Base-by-base conservation (phyloP, 2,113 vertebrate genomes). In the Gyps fulvus region DNA sequence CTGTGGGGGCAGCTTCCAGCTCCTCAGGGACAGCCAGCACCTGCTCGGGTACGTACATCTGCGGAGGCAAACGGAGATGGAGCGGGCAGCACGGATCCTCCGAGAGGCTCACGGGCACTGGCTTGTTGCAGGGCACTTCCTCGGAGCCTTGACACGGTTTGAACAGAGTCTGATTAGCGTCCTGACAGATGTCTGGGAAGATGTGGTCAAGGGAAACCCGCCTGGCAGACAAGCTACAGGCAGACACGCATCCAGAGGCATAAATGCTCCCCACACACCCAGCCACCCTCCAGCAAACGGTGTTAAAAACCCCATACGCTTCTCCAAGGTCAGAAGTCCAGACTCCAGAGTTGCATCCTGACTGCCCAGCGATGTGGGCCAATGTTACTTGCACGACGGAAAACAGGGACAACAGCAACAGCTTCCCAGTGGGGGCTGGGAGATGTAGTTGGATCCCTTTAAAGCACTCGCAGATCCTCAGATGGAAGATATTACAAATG, bases 21-120 rank as follows among this genome's bases (percentile, higher is more conserved):
- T 98, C 98, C 76, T 99, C 98, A 16, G 98, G 98, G 2, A 98
- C 98, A 1, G 98, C 98, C 63, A 98, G 97, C 10, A 98, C 98
- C 97, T 98, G 98, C 97, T 99, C 99, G 0, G 99, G 98, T 54
- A 99, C 97, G 95, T 99, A 99, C 98, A 99, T 98, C 92, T 98
- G 99, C 0, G 99, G 99, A 42, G 99, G 99, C 96, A 99, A 93
- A 16, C 98, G 98, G 91, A 99, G 98, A 95, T 99, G 99, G 13
- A 99, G 98, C 0, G 99, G 99, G 89, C 99, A 99, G 89, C 99
- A 99, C 0, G 99, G 99, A 9, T 99, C 99, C 42, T 99, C 99
- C 0, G 99, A 99, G 62, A 99, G 99, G 95, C 99, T 99, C 96
- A 99, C 97, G 72, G 99, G 99, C 47, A 99, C 99, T 0, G 99